phyloP scores from a whole-genome alignment of 1,140 invertebrate genomes.

The Akabosia matsudoensis region DNA sequence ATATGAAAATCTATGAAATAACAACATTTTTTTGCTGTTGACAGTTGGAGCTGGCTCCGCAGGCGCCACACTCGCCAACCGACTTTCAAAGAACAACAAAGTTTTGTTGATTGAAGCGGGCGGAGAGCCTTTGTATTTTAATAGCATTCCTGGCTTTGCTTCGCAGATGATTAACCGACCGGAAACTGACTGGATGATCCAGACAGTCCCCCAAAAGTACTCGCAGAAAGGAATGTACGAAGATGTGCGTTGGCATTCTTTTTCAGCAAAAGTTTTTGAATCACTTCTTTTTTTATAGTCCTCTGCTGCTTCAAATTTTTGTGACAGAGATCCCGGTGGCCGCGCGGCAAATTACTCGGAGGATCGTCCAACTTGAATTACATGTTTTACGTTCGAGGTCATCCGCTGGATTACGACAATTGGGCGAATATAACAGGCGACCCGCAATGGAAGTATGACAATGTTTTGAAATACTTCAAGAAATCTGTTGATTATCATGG shows the following conservation, averaged over 20 bases:
- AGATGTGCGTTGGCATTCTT: slow-evolving; percentile 6
- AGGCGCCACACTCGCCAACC: slow-evolving; percentile 59
- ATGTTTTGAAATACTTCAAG: slow-evolving; percentile 56
- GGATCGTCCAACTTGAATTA: slow-evolving; percentile 63
- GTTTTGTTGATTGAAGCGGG: slow-evolving; percentile 63
- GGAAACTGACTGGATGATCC: slow-evolving; percentile 29
- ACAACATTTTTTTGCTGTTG: slow-evolving; percentile 17
- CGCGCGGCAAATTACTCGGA: slow-evolving; percentile 56
- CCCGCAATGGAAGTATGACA: slow-evolving; percentile 59
- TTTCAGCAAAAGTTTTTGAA: too few species aligned
- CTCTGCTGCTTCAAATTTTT: too few species aligned
- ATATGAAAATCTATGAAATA: not conserved
- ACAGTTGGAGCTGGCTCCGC: slow-evolving; percentile 58
- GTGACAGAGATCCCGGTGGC: slow-evolving; percentile 48
- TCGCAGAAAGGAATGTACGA: slow-evolving; percentile 21
- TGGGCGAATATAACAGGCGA: slow-evolving; percentile 54
- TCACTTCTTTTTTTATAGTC: too few species aligned
- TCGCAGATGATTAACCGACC: slow-evolving; percentile 20
- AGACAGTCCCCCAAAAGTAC: slow-evolving; percentile 32
- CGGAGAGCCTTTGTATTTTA: slow-evolving; percentile 35
- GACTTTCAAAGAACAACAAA: slow-evolving; percentile 56
- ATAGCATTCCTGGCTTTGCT: slow-evolving; percentile 26
- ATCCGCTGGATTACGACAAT: slow-evolving; percentile 58
- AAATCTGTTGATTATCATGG: slow-evolving; percentile 51
- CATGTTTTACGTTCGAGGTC: slow-evolving; percentile 65